These are phyloP conservation scores for Zaprionus nigranus DNA, from an alignment of 1,140 invertebrate genomes.

Conservation along the genomic window DNA sequence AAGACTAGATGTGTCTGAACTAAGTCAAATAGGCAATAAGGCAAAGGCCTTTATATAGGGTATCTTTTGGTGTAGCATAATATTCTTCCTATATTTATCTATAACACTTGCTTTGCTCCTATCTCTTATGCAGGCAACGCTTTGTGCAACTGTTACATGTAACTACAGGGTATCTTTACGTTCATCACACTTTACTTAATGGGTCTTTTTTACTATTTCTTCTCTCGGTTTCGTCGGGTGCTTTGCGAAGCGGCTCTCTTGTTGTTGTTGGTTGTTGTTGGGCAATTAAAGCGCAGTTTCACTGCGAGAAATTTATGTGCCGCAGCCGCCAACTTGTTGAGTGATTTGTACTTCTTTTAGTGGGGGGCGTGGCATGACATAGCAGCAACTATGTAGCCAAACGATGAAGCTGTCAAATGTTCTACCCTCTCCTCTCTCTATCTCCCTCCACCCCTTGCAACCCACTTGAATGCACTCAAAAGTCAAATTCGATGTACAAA, in stretches of 20 bases:
- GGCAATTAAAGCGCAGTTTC: constrained; percentile 79
- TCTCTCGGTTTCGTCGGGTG: constrained; percentile 1
- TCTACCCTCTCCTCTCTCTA: not conserved
- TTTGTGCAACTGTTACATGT: no score
- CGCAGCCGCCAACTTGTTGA: constrained; percentile 57
- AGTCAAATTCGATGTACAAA: constrained; percentile 68
- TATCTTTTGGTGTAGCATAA: not conserved
- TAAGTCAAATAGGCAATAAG: not conserved
- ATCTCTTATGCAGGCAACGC: no score
- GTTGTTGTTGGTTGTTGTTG: constrained; percentile 9
- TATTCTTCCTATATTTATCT: not conserved
- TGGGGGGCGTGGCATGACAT: constrained; percentile 45
- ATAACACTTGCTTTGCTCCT: no score
- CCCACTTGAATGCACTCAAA: constrained; percentile 35
- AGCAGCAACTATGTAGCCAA: constrained; percentile 50
- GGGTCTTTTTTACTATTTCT: not conserved
- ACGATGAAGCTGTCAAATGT: constrained; percentile 66
- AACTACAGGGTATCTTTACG: not conserved
- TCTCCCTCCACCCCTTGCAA: constrained; percentile 14
- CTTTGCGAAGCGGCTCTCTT: constrained; percentile 38
- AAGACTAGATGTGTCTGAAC: no score
- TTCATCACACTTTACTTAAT: not conserved
- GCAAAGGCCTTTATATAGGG: not conserved
- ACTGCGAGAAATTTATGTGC: constrained; percentile 74
- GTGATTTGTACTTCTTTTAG: constrained; percentile 66